Evolutionary conservation across 2,113 vertebrate species (phyloP).

Genomic region (Gnathonemus longibarbis): DNA sequence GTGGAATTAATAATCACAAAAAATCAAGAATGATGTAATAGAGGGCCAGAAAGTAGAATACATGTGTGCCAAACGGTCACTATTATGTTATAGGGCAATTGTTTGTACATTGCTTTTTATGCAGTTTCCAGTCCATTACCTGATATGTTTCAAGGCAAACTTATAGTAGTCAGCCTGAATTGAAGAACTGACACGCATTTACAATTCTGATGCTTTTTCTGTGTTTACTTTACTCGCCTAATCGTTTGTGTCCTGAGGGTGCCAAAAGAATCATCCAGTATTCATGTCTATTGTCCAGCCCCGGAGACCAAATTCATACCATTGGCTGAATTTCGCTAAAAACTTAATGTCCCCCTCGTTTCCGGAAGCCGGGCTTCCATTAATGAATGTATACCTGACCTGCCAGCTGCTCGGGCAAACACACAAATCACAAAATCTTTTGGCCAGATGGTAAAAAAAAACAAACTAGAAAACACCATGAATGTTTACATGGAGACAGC

Average conservation of each 20-base stretch:
- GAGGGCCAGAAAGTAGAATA: background rate
- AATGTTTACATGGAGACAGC: background rate
- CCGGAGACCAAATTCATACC: background rate
- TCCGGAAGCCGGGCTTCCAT: background rate
- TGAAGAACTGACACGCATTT: background rate
- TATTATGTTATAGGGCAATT: background rate
- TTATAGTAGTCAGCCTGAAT: background rate
- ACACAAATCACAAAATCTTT: background rate
- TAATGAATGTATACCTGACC: background rate
- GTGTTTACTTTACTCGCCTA: background rate
- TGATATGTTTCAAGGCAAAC: background rate
- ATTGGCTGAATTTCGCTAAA: background rate
- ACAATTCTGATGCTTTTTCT: background rate
- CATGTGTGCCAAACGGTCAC: background rate
- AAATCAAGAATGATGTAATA: background rate
- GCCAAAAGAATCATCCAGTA: background rate
- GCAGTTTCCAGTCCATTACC: background rate
- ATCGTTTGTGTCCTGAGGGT: background rate
- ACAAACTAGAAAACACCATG: background rate
- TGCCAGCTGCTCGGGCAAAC: background rate
- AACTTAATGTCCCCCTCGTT: background rate
- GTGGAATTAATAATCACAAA: background rate
- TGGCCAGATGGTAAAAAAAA: background rate
- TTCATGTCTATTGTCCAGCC: background rate
- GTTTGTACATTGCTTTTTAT: background rate